Percentiles rank a stretch among this genome's conserved stretches.
Evolutionary conservation across 2,797 vertebrate genomes (phyloP).

Genomic region (Ciconia nigra): DNA sequence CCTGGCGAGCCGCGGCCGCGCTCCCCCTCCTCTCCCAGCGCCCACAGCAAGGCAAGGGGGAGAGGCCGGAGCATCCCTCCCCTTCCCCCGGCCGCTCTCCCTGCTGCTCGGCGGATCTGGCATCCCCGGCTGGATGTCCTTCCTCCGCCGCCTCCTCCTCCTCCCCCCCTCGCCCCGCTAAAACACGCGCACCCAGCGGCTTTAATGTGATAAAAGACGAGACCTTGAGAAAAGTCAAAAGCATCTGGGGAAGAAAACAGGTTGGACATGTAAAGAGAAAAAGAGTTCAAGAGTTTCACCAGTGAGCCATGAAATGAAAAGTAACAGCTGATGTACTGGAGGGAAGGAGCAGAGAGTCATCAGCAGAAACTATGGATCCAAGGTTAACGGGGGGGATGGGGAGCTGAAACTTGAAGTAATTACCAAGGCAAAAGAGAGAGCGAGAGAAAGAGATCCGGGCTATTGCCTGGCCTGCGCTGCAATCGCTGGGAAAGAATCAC

Average conservation of each 20-base stretch:
- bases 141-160: not conserved
- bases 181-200: not conserved
- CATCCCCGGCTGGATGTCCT: not conserved
- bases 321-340: conserved; percentile 76
- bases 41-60: not conserved
- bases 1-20: not conserved
- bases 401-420: conserved; percentile 9
- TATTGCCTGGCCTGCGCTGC: not conserved
- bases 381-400: conserved; percentile 32
- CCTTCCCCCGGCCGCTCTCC: not conserved
- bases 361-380: conserved; percentile 62
- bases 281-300: conserved; percentile 77
- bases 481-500: not conserved
- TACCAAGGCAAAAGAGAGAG: not conserved
- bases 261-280: conserved; percentile 48
- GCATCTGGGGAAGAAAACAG: not conserved
- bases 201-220: not conserved
- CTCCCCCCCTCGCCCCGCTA: not conserved
- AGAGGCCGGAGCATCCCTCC: not conserved
- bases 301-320: conserved; percentile 83
- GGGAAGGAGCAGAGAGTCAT: not conserved
- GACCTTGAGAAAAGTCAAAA: conserved; percentile 21
- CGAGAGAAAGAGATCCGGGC: not conserved
- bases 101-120: not conserved
- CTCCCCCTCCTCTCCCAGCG: not conserved